A percentile compares a stretch with the other conserved stretches of the same genome.
Evolutionary conservation across 35 echinoderm and acorn worm genomes (phyloP).

Genomic region (Lytechinus variegatus): DNA sequence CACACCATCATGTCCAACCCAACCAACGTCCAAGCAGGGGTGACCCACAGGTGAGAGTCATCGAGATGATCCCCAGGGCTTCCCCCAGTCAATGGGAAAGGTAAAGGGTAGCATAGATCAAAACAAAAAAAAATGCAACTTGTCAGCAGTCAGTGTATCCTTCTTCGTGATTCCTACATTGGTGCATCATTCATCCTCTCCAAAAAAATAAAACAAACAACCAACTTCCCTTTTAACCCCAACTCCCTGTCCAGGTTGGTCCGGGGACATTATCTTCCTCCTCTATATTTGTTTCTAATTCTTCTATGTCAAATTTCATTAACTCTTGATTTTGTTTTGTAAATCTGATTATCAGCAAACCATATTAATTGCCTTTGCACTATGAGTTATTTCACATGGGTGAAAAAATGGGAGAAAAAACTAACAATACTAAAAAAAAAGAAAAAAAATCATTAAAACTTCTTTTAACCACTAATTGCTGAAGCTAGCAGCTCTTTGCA

Average conservation of each 20-base stretch:
- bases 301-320: neutral
- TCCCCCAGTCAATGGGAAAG: conserved; percentile 23
- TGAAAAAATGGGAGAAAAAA: no score
- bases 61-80: neutral
- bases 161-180: neutral
- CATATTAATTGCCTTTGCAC: neutral
- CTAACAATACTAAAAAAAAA: no score
- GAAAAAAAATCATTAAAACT: no score
- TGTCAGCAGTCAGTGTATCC: conserved; percentile 19
- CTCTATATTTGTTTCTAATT: neutral
- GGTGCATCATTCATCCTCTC: conserved; percentile 13
- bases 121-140: conserved; percentile 4
- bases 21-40: conserved; percentile 40
- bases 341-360: neutral
- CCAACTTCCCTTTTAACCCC: neutral
- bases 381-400: neutral
- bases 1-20: conserved; percentile 42
- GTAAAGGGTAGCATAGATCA: conserved; percentile 44
- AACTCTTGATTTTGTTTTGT: neutral
- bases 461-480: neutral
- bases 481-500: neutral
- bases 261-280: neutral
- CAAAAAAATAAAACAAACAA: neutral
- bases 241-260: conserved; percentile 8
- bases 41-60: conserved; percentile 36